Base-by-base conservation (phyloP, 2,113 vertebrate genomes). In the Stegostoma tigrinum region DNA sequence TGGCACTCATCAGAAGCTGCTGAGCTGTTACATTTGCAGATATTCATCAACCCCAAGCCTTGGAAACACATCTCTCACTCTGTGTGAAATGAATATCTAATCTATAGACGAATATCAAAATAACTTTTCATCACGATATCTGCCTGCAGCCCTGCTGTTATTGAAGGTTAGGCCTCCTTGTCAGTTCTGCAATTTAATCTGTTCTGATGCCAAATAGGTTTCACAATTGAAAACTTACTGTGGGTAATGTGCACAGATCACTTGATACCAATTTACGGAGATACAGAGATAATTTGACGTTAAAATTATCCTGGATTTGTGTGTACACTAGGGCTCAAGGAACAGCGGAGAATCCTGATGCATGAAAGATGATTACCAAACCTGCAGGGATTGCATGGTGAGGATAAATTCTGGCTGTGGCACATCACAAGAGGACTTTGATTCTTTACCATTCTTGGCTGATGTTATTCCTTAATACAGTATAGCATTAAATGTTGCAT, bases 41-140 rank as follows among this genome's bases (percentile, higher is more conserved):
- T 95, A 34, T 45, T 48, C 52, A 72, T 72, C 94, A 30, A 72
- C n/a, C 42, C 19, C 94, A 7, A 7, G 21, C 38, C 91, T 68
- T 94, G 68, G 42, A 95, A 75, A 75, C 42, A 72, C 67, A 72
- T 95, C 94, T 30, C 12, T 95, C 66, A 24, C 94, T 48, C 94
- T 34, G 17, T 1, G 24, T 48, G 68, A 75, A 95, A 72, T 34
- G 45, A 72, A 34, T 52, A 72, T 52, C 68, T 6, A 48, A 34
- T 95, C 94, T 75, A 19, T 12, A 5, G 23, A 45, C 42, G 66
- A n/a, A 68, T 38, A 68, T 68, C 64, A 70, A 45, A 45, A 45
- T 72, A 23, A 45, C 52, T 72, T 95, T 72, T 45, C 94, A 72
- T 52, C 38, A 72, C 67, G 30, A 5, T 30, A 24, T 42, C 94